Evolutionary conservation across 2,797 vertebrate genomes (phyloP).

Genomic region (Clarias platycephalus): DNA sequence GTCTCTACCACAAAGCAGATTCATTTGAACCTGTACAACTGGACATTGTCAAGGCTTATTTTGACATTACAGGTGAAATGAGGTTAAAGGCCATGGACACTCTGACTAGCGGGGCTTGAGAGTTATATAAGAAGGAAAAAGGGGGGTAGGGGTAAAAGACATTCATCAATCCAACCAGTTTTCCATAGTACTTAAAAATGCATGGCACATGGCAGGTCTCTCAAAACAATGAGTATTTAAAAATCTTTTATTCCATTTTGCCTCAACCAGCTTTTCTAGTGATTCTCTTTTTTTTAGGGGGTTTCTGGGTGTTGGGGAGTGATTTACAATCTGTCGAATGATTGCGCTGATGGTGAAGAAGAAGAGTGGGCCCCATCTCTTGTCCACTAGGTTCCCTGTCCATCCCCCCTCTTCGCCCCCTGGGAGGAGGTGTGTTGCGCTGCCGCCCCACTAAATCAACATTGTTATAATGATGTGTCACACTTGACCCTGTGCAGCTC

Average conservation of each 20-base stretch:
- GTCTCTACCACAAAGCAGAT: constrained; percentile 43
- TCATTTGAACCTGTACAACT: constrained; percentile 47
- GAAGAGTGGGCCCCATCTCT: constrained; percentile 68
- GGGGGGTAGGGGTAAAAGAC: too few species aligned
- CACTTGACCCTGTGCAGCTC: constrained; percentile 86
- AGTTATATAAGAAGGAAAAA: constrained; percentile 29
- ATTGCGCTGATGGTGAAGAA: constrained; percentile 65
- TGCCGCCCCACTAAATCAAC: constrained; percentile 86
- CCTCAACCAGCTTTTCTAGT: not conserved
- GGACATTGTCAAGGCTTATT: constrained; percentile 71
- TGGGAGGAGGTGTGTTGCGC: constrained; percentile 79
- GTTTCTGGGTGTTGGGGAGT: constrained; percentile 1
- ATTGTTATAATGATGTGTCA: constrained; percentile 87
- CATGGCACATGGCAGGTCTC: constrained; percentile 8
- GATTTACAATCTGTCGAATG: constrained; percentile 72
- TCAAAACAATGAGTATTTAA: constrained; percentile 9
- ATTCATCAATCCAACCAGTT: constrained; percentile 10
- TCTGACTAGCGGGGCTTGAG: constrained; percentile 58
- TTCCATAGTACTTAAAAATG: constrained; percentile 11
- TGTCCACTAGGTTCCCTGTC: constrained; percentile 62
- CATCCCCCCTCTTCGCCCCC: constrained; percentile 65
- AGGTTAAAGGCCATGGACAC: constrained; percentile 73
- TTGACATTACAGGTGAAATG: constrained; percentile 62
- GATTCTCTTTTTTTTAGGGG: not conserved
- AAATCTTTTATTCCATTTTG: constrained; percentile 9